A percentile compares a stretch with the other conserved stretches of the same genome.
These are phyloP conservation scores for Cantharis lateralis DNA, from an alignment of 2,888 invertebrate species.

Conservation along the genomic window DNA sequence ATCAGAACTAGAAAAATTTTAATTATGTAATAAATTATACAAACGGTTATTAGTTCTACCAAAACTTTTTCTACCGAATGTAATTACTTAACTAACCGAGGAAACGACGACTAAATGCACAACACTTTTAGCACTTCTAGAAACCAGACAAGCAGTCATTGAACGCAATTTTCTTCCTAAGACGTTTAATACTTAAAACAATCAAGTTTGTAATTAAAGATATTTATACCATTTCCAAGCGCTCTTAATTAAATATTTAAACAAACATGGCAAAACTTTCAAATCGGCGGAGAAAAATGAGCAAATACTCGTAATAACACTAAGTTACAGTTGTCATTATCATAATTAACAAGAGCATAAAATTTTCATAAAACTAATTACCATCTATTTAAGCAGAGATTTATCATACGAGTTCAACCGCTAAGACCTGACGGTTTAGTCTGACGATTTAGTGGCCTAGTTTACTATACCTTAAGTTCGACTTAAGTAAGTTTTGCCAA, in stretches of 20 bases:
- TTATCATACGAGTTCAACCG: too few species aligned
- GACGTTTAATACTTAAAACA: background rate
- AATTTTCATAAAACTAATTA: background rate
- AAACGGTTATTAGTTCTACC: background rate
- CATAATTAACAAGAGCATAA: background rate
- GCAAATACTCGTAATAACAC: background rate
- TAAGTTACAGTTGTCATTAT: background rate
- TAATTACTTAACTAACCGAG: background rate
- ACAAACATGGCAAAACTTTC: background rate
- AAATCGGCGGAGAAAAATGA: background rate
- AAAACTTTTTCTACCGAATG: background rate
- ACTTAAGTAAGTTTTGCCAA: too few species aligned
- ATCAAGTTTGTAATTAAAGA: background rate
- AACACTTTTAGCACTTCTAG: constrained; percentile 7
- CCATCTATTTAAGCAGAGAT: background rate
- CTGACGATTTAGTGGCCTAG: too few species aligned
- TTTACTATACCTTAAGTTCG: too few species aligned
- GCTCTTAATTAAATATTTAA: background rate
- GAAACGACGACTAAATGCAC: constrained; percentile 5
- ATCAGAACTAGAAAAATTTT: background rate
- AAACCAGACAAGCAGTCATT: constrained; percentile 1
- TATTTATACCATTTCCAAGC: background rate
- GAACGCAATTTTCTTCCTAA: background rate
- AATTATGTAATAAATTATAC: background rate
- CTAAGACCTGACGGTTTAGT: too few species aligned